Base-by-base conservation (phyloP, 2,797 vertebrate genomes). In the Cottoperca gobio region DNA sequence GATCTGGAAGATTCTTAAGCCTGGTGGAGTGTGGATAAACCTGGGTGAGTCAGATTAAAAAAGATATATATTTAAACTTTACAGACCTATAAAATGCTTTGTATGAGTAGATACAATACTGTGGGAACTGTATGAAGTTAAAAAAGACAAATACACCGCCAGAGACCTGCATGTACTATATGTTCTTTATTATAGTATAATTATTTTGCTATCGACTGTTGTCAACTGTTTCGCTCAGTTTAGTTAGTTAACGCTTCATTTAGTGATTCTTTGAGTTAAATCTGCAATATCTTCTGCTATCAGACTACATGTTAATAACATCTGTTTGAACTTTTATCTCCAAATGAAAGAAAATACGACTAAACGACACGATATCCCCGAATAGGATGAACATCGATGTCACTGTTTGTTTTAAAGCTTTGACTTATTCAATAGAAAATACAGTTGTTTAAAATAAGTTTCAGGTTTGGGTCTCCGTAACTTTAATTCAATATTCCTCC, bases 1-100 rank as follows among this genome's bases (percentile, higher is more conserved):
- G 23, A 99, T 99, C 89, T 99, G 98, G 98, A 99, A 98, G 90
- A 99, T 99, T 92, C 96, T 99, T 17, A 99, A 99, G 78, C 97
- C 97, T 57, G 98, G 97, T 82, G 98, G 98, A 78, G 96, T 98
- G 79, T 99, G 98, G 98, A 97, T 99, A 91, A 99, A 99, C 93
- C 92, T 99, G 89, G 98, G 98, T 97, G 93, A 96, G 96, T 91
- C 8, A 2, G 26, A 33, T 33, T 2, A 8, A 33, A n/a, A 33
- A 1, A 33, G 33, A 33, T 31, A 33, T 33, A 8, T 33, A 6
- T 33, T 33, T 33, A 33, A 33, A 33, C 31, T 33, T 33, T 2
- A 33, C 31, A 33, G 31, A 33, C 31, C 33, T 33, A 33, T 33
- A 33, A 8, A 6, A 33, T 33, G 33, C 7, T 33, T 33, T 33